Evolutionary conservation across 2,797 vertebrate species (phyloP).

Genomic region (Rhincodon typus): DNA sequence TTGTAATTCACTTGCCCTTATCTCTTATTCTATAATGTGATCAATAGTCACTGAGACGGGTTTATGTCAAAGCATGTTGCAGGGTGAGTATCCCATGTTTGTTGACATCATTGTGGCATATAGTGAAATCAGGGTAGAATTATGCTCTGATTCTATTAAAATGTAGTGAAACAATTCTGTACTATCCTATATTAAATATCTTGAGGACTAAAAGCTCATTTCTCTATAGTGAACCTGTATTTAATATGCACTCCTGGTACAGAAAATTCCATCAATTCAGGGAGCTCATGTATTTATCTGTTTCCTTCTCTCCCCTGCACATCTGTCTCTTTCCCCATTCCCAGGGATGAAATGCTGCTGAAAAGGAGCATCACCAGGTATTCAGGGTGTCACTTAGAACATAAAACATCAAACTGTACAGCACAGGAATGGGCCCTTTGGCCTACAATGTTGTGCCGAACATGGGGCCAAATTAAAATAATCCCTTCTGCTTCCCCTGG

Average conservation of each 20-base stretch:
- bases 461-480: no score
- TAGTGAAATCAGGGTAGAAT: not conserved
- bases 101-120: not conserved
- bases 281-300: not conserved
- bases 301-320: not conserved
- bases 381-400: not conserved
- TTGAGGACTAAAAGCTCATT: not conserved
- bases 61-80: constrained; percentile 20
- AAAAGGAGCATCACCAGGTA: not conserved
- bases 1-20: not conserved
- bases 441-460: no score
- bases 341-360: not conserved
- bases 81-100: not conserved
- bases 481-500: no score
- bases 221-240: not conserved
- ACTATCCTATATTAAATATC: not conserved
- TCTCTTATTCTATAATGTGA: constrained; percentile 25
- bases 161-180: not conserved
- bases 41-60: not conserved
- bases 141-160: not conserved
- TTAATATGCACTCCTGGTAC: not conserved
- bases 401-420: no score
- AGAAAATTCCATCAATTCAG: not conserved
- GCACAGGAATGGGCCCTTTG: no score
- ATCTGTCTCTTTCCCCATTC: not conserved